These are phyloP conservation scores for Agapostemon virescens DNA, from an alignment of 2,888 invertebrate genomes.

Conservation along the genomic window DNA sequence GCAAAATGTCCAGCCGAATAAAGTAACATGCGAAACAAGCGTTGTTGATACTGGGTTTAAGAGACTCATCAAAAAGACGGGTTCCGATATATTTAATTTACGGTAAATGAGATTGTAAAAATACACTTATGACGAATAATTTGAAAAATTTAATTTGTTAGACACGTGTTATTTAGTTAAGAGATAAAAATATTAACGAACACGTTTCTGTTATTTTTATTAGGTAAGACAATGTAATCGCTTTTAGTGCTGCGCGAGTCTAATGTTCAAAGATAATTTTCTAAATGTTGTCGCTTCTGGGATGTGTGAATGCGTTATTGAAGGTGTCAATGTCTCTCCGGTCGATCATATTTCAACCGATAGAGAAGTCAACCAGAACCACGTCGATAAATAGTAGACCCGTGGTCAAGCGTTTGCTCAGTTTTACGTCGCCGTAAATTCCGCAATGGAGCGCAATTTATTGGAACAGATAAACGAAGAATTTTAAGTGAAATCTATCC, in stretches of 20 bases:
- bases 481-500: slow-evolving; percentile 43
- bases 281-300: neutral
- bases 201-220: no score
- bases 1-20: neutral
- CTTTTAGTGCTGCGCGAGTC: no score
- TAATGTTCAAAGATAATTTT: neutral
- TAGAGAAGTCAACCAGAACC: slow-evolving; percentile 9
- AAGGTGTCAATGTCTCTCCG: neutral
- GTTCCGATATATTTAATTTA: no score
- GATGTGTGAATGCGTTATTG: neutral
- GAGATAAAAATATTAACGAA: no score
- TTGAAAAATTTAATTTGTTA: no score
- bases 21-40: neutral
- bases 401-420: neutral
- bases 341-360: neutral
- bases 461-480: slow-evolving; percentile 40
- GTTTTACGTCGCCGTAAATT: neutral
- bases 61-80: no score
- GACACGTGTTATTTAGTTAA: no score
- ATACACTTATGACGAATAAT: no score
- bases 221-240: no score
- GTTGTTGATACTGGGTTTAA: no score
- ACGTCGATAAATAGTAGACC: neutral
- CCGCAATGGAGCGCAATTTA: slow-evolving; percentile 18
- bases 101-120: no score